Evolutionary conservation across 92 coral and sea anemone genomes (phyloP).

Genomic region (Blastomussa wellsi): DNA sequence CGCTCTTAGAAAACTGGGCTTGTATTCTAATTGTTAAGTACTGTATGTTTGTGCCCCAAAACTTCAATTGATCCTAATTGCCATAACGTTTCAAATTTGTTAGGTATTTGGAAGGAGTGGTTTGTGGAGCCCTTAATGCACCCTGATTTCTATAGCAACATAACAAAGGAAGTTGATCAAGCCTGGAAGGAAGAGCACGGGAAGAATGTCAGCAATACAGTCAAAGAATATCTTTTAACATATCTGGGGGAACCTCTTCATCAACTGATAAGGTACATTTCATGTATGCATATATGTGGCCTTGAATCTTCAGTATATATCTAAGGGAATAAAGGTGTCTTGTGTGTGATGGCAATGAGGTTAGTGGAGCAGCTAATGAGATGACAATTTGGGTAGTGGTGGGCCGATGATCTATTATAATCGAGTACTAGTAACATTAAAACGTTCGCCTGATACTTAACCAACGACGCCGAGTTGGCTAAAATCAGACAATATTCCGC

Average conservation of each 20-base stretch:
- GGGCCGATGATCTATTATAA: too few species aligned
- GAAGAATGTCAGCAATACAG: slow-evolving; percentile 69
- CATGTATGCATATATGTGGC: neutral
- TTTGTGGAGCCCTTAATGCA: slow-evolving; percentile 56
- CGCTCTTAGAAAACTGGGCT: too few species aligned
- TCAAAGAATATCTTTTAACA: slow-evolving; percentile 72
- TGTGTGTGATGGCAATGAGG: neutral
- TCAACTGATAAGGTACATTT: slow-evolving; percentile 62
- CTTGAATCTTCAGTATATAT: neutral
- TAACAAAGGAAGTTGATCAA: slow-evolving; percentile 51
- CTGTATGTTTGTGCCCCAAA: too few species aligned
- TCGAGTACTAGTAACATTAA: too few species aligned
- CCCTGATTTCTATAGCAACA: slow-evolving; percentile 53
- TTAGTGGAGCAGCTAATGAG: too few species aligned
- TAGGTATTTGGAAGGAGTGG: slow-evolving; percentile 87
- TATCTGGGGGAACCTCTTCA: slow-evolving; percentile 84
- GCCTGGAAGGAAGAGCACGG: slow-evolving; percentile 71
- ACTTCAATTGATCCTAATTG: too few species aligned
- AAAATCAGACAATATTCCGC: too few species aligned
- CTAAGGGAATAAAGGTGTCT: neutral
- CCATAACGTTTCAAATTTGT: neutral
- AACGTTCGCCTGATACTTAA: too few species aligned
- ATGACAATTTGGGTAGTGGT: too few species aligned
- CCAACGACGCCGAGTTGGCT: too few species aligned
- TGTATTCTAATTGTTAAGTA: too few species aligned